Conservation (phyloP, 2,888 invertebrate species). For the Stramonita haemastoma region DNA sequence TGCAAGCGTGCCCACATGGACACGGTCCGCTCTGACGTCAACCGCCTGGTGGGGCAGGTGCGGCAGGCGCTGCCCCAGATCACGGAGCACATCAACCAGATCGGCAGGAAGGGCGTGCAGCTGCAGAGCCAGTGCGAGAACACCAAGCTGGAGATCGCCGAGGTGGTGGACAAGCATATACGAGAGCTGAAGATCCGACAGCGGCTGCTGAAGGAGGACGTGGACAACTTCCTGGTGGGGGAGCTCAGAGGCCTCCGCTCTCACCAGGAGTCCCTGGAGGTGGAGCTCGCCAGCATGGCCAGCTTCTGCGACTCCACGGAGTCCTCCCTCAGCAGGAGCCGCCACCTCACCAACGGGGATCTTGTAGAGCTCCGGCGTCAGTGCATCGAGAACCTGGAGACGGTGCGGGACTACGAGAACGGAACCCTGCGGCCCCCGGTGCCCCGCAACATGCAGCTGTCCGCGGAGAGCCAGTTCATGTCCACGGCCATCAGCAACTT, state of each 20-base stretch:
- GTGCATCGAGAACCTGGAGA: slow-evolving; percentile 67
- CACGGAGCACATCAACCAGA: slow-evolving; percentile 63
- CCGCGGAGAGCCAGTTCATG: slow-evolving; percentile 67
- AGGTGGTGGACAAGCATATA: slow-evolving; percentile 68
- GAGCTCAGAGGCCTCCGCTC: slow-evolving; percentile 90
- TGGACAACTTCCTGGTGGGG: slow-evolving; percentile 92
- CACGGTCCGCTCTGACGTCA: slow-evolving; percentile 83
- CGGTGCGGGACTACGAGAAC: slow-evolving; percentile 67
- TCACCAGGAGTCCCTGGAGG: slow-evolving; percentile 94
- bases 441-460: slow-evolving; percentile 78
- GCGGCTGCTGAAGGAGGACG: slow-evolving; percentile 79
- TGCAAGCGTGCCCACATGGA: slow-evolving; percentile 85
- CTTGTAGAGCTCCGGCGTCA: slow-evolving; percentile 65
- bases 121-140: slow-evolving; percentile 93
- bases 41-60: slow-evolving; percentile 85
- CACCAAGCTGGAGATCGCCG: slow-evolving; percentile 93
- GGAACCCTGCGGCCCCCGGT: slow-evolving; percentile 95
- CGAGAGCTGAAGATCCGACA: slow-evolving; percentile 81
- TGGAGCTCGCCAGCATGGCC: slow-evolving; percentile 95
- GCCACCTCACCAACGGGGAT: slow-evolving; percentile 65
- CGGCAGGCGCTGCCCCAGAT: slow-evolving; percentile 85
- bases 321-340: slow-evolving; percentile 56
- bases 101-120: slow-evolving; percentile 91
- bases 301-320: slow-evolving; percentile 90
- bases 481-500: slow-evolving; percentile 67